Percentiles rank a stretch among this genome's conserved stretches.
phyloP scores from a whole-genome alignment of 1,140 invertebrate genomes.

The Drosophila takahashii region DNA sequence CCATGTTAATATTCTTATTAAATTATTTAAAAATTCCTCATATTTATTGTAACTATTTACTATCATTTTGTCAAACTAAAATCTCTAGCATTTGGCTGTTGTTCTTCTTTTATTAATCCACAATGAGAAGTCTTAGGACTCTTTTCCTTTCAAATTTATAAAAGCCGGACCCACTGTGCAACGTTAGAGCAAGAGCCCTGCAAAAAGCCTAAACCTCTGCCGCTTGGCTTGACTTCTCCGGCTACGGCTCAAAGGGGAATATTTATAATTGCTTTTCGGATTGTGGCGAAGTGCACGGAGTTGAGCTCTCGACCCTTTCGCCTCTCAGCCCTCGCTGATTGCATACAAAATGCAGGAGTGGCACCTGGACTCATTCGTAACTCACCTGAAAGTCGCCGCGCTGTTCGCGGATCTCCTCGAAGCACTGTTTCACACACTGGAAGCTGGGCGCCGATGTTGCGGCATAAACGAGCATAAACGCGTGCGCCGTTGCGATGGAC shows the following conservation, averaged over 20 bases:
- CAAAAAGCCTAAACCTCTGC: conserved; percentile 35
- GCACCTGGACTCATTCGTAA: not conserved
- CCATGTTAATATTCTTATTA: no score
- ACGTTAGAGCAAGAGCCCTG: not conserved
- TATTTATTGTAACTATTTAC: no score
- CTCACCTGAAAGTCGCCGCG: conserved; percentile 89
- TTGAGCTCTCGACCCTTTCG: not conserved
- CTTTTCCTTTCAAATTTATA: not conserved
- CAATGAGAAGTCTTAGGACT: not conserved
- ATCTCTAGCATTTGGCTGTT: no score
- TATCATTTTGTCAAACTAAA: no score
- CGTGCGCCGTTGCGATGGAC: conserved; percentile 95
- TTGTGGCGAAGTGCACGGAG: conserved; percentile 15
- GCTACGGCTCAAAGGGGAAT: conserved; percentile 24
- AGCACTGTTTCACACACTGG: conserved; percentile 91
- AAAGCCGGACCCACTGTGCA: conserved; percentile 13
- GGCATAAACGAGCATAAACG: conserved; percentile 95
- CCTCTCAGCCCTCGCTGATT: conserved; percentile 53
- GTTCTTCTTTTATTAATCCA: no score
- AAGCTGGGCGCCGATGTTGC: conserved; percentile 92
- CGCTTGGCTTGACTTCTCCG: conserved; percentile 19
- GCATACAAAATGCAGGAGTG: conserved; percentile 63
- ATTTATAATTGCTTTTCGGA: conserved; percentile 53
- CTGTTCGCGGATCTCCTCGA: conserved; percentile 93
- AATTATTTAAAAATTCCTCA: no score